Evolutionary conservation across 2,888 invertebrate species (phyloP).

Genomic region (Tuta absoluta): DNA sequence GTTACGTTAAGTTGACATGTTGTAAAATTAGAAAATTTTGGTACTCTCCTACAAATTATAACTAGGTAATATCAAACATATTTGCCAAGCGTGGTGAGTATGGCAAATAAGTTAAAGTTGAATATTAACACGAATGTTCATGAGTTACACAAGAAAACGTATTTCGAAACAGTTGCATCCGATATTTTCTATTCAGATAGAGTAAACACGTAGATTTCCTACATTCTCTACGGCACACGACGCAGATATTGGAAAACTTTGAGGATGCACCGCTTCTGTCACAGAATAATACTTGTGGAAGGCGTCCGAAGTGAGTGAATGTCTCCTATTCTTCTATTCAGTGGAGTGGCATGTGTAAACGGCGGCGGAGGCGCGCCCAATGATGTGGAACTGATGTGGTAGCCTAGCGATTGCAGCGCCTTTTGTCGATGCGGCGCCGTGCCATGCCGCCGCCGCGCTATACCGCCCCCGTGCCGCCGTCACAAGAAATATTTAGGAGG

Average conservation of each 20-base stretch:
- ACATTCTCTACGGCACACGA: slow-evolving; percentile 2
- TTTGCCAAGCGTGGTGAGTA: too few species aligned
- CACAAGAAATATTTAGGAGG: slow-evolving; percentile 47
- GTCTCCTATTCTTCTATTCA: slow-evolving; percentile 29
- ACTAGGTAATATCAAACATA: too few species aligned
- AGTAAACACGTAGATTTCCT: slow-evolving; percentile 10
- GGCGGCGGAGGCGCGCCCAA: slow-evolving; percentile 50
- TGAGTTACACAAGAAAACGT: not conserved
- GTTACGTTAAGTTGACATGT: too few species aligned
- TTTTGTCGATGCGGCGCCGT: slow-evolving; percentile 45
- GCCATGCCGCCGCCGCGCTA: not conserved
- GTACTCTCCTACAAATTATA: too few species aligned
- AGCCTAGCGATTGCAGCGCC: slow-evolving; percentile 64
- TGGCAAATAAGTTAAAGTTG: too few species aligned
- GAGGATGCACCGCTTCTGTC: not conserved
- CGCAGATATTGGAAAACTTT: slow-evolving; percentile 4
- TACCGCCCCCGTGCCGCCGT: not conserved
- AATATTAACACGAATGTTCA: not conserved
- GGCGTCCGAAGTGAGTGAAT: slow-evolving; percentile 10
- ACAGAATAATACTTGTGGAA: not conserved
- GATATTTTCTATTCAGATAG: slow-evolving; percentile 2
- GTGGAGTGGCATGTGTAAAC: slow-evolving; percentile 60
- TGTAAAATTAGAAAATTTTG: too few species aligned
- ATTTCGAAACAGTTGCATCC: not conserved
- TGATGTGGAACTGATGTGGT: slow-evolving; percentile 65